A percentile compares a stretch with the other conserved stretches of the same genome.
Evolutionary conservation across 2,113 vertebrate species (phyloP).

Genomic region (Gopherus evgoodei): DNA sequence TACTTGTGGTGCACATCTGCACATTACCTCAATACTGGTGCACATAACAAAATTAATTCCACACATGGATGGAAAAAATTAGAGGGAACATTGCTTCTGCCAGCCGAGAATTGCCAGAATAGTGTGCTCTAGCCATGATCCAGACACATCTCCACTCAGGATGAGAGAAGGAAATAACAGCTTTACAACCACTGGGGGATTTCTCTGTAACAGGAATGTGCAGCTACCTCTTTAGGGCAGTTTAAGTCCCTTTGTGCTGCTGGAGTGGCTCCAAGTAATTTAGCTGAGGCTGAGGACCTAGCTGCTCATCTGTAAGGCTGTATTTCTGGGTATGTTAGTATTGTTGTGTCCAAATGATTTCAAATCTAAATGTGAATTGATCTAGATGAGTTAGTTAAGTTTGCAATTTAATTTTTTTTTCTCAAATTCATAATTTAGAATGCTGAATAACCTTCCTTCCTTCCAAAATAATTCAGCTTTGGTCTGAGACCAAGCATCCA

Average conservation of each 20-base stretch:
- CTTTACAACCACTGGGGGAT: background rate
- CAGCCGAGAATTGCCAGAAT: background rate
- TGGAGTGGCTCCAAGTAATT: background rate
- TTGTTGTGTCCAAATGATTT: background rate
- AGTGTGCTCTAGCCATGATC: background rate
- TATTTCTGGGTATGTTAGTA: background rate
- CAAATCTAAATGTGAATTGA: background rate
- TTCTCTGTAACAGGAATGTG: background rate
- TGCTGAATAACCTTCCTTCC: slow-evolving; percentile 35
- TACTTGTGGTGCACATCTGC: no score
- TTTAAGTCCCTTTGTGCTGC: background rate
- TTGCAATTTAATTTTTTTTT: slow-evolving; percentile 15
- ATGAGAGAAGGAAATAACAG: background rate
- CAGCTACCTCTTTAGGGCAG: background rate
- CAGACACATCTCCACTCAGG: background rate
- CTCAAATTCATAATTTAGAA: background rate
- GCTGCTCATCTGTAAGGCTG: background rate
- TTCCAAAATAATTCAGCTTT: slow-evolving; percentile 64
- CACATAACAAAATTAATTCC: no score
- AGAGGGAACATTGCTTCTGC: background rate
- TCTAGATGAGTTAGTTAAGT: background rate
- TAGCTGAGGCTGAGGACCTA: background rate
- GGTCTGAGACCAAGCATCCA: slow-evolving; percentile 41
- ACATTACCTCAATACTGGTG: no score
- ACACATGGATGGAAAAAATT: no score